phyloP scores from a whole-genome alignment of 2,113 vertebrate species.

The Turnix velox region DNA sequence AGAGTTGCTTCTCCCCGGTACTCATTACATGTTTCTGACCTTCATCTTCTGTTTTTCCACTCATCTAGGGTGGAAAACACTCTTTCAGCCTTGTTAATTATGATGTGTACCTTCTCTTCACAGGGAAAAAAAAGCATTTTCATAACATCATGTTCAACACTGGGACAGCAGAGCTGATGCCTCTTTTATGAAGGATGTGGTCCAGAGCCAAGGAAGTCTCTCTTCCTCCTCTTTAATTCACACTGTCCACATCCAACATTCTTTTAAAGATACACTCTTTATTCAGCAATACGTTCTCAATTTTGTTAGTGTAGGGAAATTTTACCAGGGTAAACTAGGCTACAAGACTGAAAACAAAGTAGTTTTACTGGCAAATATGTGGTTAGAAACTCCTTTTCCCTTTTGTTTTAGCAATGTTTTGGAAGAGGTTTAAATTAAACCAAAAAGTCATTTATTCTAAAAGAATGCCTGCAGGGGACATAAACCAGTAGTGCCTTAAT shows the following conservation, averaged over 20 bases:
- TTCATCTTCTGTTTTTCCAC: background rate
- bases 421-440: constrained; percentile 51
- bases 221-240: background rate
- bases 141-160: background rate
- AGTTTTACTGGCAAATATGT: background rate
- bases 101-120: background rate
- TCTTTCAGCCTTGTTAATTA: background rate
- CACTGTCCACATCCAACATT: background rate
- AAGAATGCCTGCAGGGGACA: constrained; percentile 44
- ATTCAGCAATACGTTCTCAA: background rate
- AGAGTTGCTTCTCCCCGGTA: background rate
- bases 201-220: background rate
- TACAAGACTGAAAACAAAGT: background rate
- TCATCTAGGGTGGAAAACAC: background rate
- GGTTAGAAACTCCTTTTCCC: background rate
- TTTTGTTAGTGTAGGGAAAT: background rate
- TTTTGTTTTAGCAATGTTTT: constrained; percentile 28
- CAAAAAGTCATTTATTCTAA: constrained; percentile 54
- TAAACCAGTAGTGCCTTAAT: constrained; percentile 58
- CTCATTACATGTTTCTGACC: background rate
- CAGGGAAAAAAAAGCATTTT: background rate
- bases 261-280: background rate
- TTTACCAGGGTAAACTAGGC: background rate
- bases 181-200: constrained; percentile 8
- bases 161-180: background rate